phyloP scores from a whole-genome alignment of 2,888 invertebrate species.

The Callyntrura guangdongensis region DNA sequence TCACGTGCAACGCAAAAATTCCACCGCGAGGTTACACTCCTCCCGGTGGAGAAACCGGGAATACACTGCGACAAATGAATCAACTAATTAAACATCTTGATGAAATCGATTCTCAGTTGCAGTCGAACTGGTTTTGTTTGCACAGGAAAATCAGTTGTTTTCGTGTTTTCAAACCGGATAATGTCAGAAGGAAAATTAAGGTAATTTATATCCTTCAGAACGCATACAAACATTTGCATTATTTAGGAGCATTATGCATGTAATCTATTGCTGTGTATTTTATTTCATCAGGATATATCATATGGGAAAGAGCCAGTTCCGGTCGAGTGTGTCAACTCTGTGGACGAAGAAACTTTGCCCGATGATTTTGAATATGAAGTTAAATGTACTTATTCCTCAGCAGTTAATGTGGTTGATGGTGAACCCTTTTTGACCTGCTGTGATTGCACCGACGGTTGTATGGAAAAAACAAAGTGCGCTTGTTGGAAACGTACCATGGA shows the following conservation, averaged over 20 bases:
- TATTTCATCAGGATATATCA: constrained; percentile 88
- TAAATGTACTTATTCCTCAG: constrained; percentile 93
- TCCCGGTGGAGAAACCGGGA: constrained; percentile 93
- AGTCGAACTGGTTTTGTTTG: constrained; percentile 97
- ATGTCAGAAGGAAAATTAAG: background rate
- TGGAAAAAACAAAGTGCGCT: constrained; percentile 94
- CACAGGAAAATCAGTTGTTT: constrained; percentile 92
- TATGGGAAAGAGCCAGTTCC: constrained; percentile 94
- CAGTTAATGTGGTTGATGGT: constrained; percentile 93
- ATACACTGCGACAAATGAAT: constrained; percentile 82
- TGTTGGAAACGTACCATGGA: constrained; percentile 96
- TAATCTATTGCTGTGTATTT: background rate
- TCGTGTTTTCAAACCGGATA: constrained; percentile 90
- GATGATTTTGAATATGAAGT: constrained; percentile 95
- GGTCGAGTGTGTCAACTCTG: constrained; percentile 95
- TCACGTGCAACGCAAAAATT: too few species aligned
- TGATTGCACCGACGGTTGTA: constrained; percentile 96
- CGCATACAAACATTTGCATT: background rate
- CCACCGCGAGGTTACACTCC: too few species aligned
- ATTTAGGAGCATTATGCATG: background rate
- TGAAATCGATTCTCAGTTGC: constrained; percentile 89
- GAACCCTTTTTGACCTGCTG: constrained; percentile 95
- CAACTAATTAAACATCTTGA: constrained; percentile 92
- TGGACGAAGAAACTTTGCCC: constrained; percentile 93
- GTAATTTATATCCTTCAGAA: background rate